Evolutionary conservation across 1,140 invertebrate genomes (phyloP).

Genomic region (Drosophila nikananu): DNA sequence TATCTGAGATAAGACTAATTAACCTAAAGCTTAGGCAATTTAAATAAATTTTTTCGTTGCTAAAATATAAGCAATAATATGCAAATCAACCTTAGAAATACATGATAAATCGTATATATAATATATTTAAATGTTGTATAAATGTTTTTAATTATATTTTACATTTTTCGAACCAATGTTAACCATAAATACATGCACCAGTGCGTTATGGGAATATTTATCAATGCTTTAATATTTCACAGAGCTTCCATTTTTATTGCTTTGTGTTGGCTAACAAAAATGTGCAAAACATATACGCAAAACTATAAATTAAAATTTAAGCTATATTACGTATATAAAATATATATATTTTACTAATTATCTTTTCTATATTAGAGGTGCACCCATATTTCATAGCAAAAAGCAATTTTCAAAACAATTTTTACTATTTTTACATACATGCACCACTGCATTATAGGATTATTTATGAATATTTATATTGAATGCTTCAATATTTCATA

Average conservation of each 20-base stretch:
- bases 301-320: too few species aligned
- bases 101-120: too few species aligned
- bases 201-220: constrained; percentile 1
- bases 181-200: neutral
- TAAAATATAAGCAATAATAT: neutral
- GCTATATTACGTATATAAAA: too few species aligned
- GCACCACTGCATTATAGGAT: neutral
- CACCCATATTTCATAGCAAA: neutral
- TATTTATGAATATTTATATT: constrained; percentile 4
- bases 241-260: too few species aligned
- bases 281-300: too few species aligned
- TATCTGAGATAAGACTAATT: neutral
- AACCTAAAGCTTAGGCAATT: neutral
- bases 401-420: neutral
- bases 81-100: neutral
- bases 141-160: too few species aligned
- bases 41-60: neutral
- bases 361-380: too few species aligned
- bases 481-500: constrained; percentile 2
- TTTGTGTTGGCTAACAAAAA: too few species aligned
- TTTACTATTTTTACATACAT: neutral
- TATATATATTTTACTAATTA: too few species aligned
- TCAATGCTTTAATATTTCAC: neutral
- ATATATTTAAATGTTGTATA: too few species aligned
- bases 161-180: neutral